phyloP scores from a whole-genome alignment of 2,888 invertebrate genomes.

The Matsumyia berberina region DNA sequence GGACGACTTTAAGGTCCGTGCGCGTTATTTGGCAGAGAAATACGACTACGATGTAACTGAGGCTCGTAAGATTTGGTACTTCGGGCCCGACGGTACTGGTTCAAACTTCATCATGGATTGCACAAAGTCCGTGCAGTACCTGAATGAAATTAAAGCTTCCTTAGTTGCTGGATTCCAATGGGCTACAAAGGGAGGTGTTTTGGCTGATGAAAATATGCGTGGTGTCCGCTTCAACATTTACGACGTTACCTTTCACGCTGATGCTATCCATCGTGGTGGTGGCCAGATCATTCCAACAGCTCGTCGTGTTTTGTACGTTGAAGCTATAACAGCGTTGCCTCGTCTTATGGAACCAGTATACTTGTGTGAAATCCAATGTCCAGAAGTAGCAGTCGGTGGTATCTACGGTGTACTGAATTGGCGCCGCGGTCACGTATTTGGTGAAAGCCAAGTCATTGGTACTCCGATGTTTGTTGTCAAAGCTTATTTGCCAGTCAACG shows the following conservation, averaged over 20 bases:
- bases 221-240: constrained; percentile 98
- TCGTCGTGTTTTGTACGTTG: constrained; percentile 98
- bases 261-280: constrained; percentile 99
- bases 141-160: constrained; percentile 99
- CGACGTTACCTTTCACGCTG: constrained; percentile 99
- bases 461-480: constrained; percentile 99
- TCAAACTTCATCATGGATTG: constrained; percentile 99
- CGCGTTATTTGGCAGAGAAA: constrained; percentile 96
- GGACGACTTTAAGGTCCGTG: constrained; percentile 98
- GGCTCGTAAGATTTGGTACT: constrained; percentile 99
- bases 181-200: constrained; percentile 99
- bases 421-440: constrained; percentile 98
- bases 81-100: constrained; percentile 99
- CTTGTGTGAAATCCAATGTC: constrained; percentile 99
- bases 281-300: constrained; percentile 99
- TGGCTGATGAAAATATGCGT: constrained; percentile 99
- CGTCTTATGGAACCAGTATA: constrained; percentile 99
- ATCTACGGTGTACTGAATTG: constrained; percentile 99
- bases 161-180: constrained; percentile 99
- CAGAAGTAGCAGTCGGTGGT: constrained; percentile 97
- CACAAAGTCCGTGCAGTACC: constrained; percentile 99
- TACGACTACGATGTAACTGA: constrained; percentile 99
- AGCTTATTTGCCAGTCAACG: constrained; percentile 99
- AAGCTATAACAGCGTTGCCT: constrained; percentile 96
- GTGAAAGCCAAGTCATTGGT: constrained; percentile 96